Percentiles rank a stretch among this genome's conserved stretches.
These are phyloP conservation scores for Callospermophilus lateralis DNA, from an alignment of 2,113 vertebrate genomes.

Conservation along the genomic window DNA sequence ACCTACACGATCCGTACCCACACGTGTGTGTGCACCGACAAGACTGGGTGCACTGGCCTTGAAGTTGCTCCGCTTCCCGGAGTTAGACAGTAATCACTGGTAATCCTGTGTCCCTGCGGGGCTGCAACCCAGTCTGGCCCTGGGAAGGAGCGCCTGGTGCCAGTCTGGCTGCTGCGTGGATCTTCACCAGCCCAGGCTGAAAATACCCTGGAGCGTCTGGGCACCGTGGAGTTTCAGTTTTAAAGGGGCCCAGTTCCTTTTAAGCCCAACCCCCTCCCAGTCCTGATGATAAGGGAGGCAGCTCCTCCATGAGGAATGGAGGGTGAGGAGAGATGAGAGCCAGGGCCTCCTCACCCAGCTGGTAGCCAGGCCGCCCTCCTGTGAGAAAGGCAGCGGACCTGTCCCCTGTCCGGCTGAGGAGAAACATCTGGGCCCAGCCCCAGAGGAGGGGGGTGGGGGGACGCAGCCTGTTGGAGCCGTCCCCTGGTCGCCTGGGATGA, in stretches of 20 bases:
- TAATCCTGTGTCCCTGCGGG: background rate
- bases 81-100: background rate
- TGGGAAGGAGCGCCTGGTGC: background rate
- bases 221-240: background rate
- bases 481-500: too few species aligned
- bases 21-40: too few species aligned
- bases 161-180: background rate
- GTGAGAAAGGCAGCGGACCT: background rate
- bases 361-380: background rate
- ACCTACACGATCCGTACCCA: too few species aligned
- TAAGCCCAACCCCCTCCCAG: background rate
- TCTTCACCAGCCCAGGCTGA: slow-evolving; percentile 7
- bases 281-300: slow-evolving; percentile 33
- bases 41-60: background rate
- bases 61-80: background rate
- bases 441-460: background rate
- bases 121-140: background rate
- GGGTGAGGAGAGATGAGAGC: background rate
- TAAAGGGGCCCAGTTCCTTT: slow-evolving; percentile 40
- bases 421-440: background rate
- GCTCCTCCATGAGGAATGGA: background rate
- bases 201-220: background rate
- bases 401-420: background rate
- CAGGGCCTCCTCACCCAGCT: background rate
- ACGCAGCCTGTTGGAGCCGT: background rate